phyloP scores from a whole-genome alignment of 2,113 vertebrate species.

The Zingel zingel region DNA sequence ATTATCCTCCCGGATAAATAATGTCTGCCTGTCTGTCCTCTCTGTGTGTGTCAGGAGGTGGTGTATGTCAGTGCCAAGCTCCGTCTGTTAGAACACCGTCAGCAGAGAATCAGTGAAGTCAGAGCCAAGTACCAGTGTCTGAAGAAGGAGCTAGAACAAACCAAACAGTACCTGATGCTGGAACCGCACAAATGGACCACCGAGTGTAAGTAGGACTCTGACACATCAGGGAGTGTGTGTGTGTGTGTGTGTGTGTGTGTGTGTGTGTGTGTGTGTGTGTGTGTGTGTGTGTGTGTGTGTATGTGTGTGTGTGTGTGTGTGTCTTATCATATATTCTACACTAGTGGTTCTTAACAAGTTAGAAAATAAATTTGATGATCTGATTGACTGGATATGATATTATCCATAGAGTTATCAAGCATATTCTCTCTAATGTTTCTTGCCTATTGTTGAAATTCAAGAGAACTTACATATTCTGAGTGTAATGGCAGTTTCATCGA shows the following conservation, averaged over 20 bases:
- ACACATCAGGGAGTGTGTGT: constrained; percentile 7
- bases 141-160: constrained; percentile 95
- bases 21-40: constrained; percentile 22
- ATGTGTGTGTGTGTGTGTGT: constrained; percentile 11
- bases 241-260: constrained; percentile 17
- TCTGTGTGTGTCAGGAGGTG: constrained; percentile 83
- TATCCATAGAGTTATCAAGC: background rate
- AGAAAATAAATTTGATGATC: background rate
- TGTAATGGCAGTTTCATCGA: background rate
- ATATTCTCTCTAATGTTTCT: background rate
- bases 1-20: constrained; percentile 19
- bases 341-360: background rate
- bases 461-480: background rate
- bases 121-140: constrained; percentile 95
- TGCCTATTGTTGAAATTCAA: background rate
- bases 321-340: background rate
- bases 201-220: constrained; percentile 89
- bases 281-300: constrained; percentile 11
- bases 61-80: constrained; percentile 91
- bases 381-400: background rate
- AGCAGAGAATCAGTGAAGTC: constrained; percentile 95
- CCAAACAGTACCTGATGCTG: constrained; percentile 97
- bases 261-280: constrained; percentile 5
- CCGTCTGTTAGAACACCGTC: constrained; percentile 93
- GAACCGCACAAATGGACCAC: constrained; percentile 96